These are phyloP conservation scores for Xyliphius kryptos DNA, from an alignment of 2,113 vertebrate genomes.

Conservation along the genomic window DNA sequence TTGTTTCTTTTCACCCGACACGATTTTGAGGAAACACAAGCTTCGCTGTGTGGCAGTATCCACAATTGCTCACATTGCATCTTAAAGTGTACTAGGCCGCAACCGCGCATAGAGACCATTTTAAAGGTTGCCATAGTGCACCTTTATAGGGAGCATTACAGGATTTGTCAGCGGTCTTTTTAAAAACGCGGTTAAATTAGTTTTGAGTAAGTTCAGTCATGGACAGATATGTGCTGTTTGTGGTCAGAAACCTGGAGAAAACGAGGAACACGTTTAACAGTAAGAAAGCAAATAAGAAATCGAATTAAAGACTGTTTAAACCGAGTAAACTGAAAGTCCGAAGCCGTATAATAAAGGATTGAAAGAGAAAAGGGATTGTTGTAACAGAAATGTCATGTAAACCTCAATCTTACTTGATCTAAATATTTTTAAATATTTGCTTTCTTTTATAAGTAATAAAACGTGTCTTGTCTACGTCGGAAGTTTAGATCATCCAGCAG, in stretches of 20 bases:
- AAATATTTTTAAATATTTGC: too few relatives aligned
- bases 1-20: neutral
- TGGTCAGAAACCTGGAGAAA: slow-evolving; percentile 27
- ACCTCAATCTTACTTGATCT: too few relatives aligned
- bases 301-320: too few relatives aligned
- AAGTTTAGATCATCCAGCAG: too few relatives aligned
- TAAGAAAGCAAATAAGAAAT: slow-evolving; percentile 4
- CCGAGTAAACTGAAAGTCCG: too few relatives aligned
- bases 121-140: neutral
- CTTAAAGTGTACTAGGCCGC: neutral
- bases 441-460: too few relatives aligned
- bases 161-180: neutral
- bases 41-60: neutral
- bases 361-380: too few relatives aligned
- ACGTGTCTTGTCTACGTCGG: too few relatives aligned
- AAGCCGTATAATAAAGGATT: too few relatives aligned
- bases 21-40: slow-evolving; percentile 20
- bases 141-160: neutral
- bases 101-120: neutral
- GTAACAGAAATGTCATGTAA: too few relatives aligned
- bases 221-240: slow-evolving; percentile 46
- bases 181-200: slow-evolving; percentile 41
- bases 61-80: neutral
- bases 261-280: slow-evolving; percentile 18
- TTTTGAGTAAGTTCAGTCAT: slow-evolving; percentile 18